phyloP scores from a whole-genome alignment of 2,797 vertebrate genomes.

The Crenuchus spilurus region DNA sequence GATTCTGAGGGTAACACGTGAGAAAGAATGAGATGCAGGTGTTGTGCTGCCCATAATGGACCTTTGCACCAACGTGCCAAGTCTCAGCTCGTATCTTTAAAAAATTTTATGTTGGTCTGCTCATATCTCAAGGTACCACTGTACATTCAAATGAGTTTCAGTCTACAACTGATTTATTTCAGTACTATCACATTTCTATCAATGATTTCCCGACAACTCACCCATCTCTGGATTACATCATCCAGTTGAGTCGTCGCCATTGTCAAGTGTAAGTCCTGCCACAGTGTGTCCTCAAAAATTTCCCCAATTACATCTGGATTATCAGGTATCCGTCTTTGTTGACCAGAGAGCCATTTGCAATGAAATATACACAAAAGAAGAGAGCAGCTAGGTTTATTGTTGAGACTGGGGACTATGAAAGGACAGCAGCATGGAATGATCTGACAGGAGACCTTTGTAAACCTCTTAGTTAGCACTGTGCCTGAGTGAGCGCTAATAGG shows the following conservation, averaged over 20 bases:
- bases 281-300: constrained; percentile 15
- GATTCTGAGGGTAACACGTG: no score
- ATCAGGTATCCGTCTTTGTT: constrained; percentile 9
- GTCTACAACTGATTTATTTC: background rate
- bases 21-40: no score
- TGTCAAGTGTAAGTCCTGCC: constrained; percentile 37
- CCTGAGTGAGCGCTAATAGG: constrained; percentile 73
- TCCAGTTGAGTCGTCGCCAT: constrained; percentile 86
- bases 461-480: constrained; percentile 76
- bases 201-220: constrained; percentile 73
- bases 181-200: background rate
- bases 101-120: no score
- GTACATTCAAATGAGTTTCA: background rate
- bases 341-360: constrained; percentile 41
- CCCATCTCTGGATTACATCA: constrained; percentile 86
- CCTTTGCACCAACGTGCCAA: no score
- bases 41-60: no score
- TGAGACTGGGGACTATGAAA: constrained; percentile 36
- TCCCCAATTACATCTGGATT: constrained; percentile 42
- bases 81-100: no score
- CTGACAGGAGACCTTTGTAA: constrained; percentile 64
- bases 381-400: constrained; percentile 30
- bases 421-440: constrained; percentile 48
- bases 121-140: no score
- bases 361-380: constrained; percentile 37